These are phyloP conservation scores for Crossocerus cetratus DNA, from an alignment of 2,888 invertebrate species.

Conservation along the genomic window DNA sequence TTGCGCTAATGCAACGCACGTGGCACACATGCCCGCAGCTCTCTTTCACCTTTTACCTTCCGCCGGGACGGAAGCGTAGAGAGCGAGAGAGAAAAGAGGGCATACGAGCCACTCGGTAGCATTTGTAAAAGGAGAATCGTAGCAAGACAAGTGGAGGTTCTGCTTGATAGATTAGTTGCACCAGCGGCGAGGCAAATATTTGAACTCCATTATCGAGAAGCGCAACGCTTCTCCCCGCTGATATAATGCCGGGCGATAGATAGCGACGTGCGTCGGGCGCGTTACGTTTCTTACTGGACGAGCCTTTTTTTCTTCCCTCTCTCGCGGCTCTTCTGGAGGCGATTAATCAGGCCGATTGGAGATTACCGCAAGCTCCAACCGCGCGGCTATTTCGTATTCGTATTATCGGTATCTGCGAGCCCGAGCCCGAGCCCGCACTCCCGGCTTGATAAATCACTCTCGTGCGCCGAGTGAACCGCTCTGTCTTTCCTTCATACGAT, in stretches of 20 bases:
- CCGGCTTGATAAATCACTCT: background rate
- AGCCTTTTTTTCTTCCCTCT: background rate
- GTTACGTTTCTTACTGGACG: no score
- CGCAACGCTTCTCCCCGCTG: background rate
- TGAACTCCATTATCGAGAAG: background rate
- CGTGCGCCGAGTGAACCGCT: background rate
- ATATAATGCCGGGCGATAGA: background rate
- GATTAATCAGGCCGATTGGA: slow-evolving; percentile 1
- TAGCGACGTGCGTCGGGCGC: background rate
- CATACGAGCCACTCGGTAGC: no score
- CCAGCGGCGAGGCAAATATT: background rate
- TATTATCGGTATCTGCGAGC: background rate
- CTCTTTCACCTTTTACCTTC: no score
- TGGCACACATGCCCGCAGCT: no score
- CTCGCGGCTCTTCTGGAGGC: background rate
- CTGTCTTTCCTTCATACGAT: background rate
- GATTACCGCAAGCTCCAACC: background rate
- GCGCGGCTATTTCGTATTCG: background rate
- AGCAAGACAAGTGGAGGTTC: no score
- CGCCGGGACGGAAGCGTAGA: no score
- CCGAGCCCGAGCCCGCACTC: background rate
- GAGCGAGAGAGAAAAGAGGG: no score
- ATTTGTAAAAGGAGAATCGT: no score
- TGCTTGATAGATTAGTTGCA: background rate
- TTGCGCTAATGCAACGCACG: no score